These are phyloP conservation scores for Tethea ocularis DNA, from an alignment of 2,888 invertebrate species.

Conservation along the genomic window DNA sequence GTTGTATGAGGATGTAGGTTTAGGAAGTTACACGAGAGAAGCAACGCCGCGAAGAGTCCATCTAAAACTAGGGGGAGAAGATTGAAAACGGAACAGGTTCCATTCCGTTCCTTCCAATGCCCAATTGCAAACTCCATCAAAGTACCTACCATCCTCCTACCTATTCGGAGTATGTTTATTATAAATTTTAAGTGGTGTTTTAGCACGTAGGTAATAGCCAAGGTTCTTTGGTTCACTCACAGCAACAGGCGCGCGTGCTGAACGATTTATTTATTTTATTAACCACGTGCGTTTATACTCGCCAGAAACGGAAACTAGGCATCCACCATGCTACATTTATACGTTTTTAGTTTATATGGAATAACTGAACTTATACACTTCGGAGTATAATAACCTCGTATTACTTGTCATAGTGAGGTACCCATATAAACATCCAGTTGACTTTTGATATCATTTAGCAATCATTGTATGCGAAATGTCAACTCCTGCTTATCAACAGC, in stretches of 20 bases:
- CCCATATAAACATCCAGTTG: too few species aligned
- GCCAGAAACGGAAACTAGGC: conserved; percentile 51
- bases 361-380: conserved; percentile 25
- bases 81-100: too few species aligned
- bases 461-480: too few species aligned
- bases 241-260: conserved; percentile 57
- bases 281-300: conserved; percentile 59
- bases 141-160: conserved; percentile 29
- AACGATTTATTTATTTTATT: conserved; percentile 73
- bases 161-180: conserved; percentile 53
- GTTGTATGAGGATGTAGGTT: too few species aligned
- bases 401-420: too few species aligned
- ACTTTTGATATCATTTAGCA: too few species aligned
- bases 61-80: too few species aligned
- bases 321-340: conserved; percentile 38
- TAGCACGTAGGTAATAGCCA: conserved; percentile 54
- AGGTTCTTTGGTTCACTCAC: conserved; percentile 49
- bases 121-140: conserved; percentile 12
- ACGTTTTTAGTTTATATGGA: conserved; percentile 43
- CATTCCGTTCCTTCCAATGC: too few species aligned
- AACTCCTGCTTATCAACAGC: background rate
- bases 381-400: too few species aligned
- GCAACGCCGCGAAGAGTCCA: too few species aligned
- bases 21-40: too few species aligned
- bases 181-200: conserved; percentile 52